A percentile compares a stretch with the other conserved stretches of the same genome.
These are phyloP conservation scores for Anorthoa munda DNA, from an alignment of 2,888 invertebrate species.

Conservation along the genomic window DNA sequence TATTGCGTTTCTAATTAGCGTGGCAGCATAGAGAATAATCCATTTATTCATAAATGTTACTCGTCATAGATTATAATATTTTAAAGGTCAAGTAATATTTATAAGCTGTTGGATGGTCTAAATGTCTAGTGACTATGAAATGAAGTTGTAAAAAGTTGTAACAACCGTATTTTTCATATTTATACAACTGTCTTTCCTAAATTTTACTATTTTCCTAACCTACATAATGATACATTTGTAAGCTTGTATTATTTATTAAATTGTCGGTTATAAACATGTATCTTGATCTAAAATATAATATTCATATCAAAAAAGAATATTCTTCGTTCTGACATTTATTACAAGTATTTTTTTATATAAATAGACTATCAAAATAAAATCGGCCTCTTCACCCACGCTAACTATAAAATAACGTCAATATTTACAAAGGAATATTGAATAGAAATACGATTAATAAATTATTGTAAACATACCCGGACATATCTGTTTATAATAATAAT, in stretches of 20 bases:
- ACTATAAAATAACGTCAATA: conserved; percentile 46
- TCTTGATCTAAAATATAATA: conserved; percentile 23
- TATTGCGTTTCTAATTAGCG: too few relatives aligned
- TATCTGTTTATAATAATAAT: conserved; percentile 38
- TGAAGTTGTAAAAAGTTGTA: neutral
- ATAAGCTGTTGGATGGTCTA: conserved; percentile 1
- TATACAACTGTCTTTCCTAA: neutral
- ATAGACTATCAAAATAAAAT: conserved; percentile 19
- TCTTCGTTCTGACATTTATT: neutral
- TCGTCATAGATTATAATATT: neutral
- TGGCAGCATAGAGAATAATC: conserved; percentile 11
- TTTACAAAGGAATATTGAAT: conserved; percentile 50
- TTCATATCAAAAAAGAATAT: neutral
- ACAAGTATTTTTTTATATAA: conserved; percentile 7
- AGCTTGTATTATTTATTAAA: too few relatives aligned
- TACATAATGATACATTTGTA: conserved; percentile 5
- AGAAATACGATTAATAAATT: conserved; percentile 40
- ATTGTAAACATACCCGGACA: conserved; percentile 41
- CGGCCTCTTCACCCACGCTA: conserved; percentile 51
- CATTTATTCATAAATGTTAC: neutral
- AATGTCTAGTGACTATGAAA: conserved; percentile 1
- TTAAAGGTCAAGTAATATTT: conserved; percentile 10
- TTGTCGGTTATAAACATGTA: neutral
- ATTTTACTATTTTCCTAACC: conserved; percentile 8
- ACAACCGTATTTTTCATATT: conserved; percentile 1